Evolutionary conservation across 2,113 vertebrate species (phyloP).

Genomic region (Perccottus glenii): DNA sequence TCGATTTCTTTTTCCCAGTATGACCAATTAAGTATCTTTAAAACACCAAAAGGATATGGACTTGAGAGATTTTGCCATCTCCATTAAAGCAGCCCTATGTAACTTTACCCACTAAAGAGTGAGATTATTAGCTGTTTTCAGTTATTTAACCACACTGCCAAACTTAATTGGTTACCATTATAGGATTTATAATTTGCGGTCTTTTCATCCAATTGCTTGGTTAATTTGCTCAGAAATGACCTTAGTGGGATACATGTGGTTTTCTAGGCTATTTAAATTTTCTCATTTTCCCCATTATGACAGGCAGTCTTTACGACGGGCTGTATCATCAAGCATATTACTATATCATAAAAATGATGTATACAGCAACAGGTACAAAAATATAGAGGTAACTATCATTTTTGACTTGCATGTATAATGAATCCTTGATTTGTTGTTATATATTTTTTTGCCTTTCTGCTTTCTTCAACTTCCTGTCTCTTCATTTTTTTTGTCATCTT

Average conservation of each 20-base stretch:
- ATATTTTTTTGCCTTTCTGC: slow-evolving; percentile 13
- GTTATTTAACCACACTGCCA: slow-evolving; percentile 25
- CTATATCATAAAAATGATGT: too few relatives aligned
- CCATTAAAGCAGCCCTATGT: background rate
- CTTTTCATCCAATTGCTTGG: slow-evolving; percentile 47
- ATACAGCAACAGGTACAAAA: background rate
- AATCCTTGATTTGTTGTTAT: slow-evolving; percentile 18
- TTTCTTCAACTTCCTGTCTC: slow-evolving; percentile 16
- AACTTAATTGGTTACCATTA: slow-evolving; percentile 57
- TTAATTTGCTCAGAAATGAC: slow-evolving; percentile 51
- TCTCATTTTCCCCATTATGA: slow-evolving; percentile 6
- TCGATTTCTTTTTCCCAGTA: too few relatives aligned
- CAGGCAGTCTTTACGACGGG: background rate
- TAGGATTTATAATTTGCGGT: slow-evolving; percentile 46
- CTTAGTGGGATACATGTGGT: slow-evolving; percentile 32
- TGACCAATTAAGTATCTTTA: too few relatives aligned
- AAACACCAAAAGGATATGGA: too few relatives aligned
- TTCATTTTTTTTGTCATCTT: slow-evolving; percentile 52
- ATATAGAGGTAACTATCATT: background rate
- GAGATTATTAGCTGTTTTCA: slow-evolving; percentile 25
- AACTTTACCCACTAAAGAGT: background rate
- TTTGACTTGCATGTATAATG: slow-evolving; percentile 27
- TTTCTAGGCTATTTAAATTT: background rate
- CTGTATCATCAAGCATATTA: too few relatives aligned
- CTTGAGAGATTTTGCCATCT: background rate